These are phyloP conservation scores for Apodemia hepburni DNA, from an alignment of 2,888 invertebrate genomes.

Conservation along the genomic window DNA sequence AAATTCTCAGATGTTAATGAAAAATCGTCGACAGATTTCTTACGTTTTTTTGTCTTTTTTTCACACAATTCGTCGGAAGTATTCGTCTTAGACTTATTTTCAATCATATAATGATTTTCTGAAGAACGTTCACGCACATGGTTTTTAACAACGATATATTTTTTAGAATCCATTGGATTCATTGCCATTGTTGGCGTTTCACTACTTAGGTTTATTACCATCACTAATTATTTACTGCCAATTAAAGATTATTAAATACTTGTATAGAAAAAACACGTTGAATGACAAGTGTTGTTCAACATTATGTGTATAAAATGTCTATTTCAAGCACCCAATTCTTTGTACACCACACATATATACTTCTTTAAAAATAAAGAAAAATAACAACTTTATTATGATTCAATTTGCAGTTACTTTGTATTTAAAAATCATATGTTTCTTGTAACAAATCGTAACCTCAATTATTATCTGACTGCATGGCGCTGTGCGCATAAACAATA, in stretches of 20 bases:
- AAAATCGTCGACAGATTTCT: slow-evolving; percentile 17
- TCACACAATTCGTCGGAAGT: slow-evolving; percentile 24
- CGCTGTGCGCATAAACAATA: slow-evolving; percentile 24
- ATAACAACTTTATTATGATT: not conserved
- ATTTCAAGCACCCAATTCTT: not conserved
- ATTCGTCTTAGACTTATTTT: slow-evolving; percentile 4
- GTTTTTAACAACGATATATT: slow-evolving; percentile 48
- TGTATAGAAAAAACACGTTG: not conserved
- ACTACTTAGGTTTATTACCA: slow-evolving; percentile 48
- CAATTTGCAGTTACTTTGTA: not conserved
- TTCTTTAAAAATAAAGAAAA: not conserved
- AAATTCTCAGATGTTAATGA: slow-evolving; percentile 15
- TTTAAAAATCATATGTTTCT: not conserved
- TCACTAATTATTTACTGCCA: slow-evolving; percentile 25
- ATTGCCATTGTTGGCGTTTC: slow-evolving; percentile 37
- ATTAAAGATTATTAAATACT: not conserved
- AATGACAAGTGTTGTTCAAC: not conserved
- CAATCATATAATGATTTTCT: slow-evolving; percentile 7
- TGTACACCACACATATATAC: not conserved
- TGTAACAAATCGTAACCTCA: not conserved
- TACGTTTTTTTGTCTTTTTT: slow-evolving; percentile 21
- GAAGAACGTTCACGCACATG: slow-evolving; percentile 43
- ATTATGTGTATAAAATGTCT: no score
- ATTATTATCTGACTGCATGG: slow-evolving; percentile 18
- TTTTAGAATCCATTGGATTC: slow-evolving; percentile 37